Percentiles rank a stretch among this genome's conserved stretches.
These are phyloP conservation scores for Otocyon megalotis DNA, from an alignment of 2,113 vertebrate species.

Conservation along the genomic window DNA sequence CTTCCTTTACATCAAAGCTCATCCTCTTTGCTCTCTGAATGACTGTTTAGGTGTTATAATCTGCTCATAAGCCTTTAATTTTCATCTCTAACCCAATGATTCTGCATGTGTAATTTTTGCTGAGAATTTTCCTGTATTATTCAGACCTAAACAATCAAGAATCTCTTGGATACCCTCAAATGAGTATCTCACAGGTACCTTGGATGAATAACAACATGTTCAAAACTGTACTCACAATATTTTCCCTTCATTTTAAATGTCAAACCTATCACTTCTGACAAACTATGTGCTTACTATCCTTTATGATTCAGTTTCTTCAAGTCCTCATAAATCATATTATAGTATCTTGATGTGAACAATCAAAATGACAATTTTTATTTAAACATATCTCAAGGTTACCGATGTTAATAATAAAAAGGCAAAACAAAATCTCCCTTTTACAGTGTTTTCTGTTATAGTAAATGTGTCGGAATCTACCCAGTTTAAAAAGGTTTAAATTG, in stretches of 20 bases:
- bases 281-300: neutral
- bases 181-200: neutral
- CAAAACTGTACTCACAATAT: neutral
- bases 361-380: neutral
- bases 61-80: neutral
- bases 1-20: neutral
- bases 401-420: neutral
- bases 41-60: neutral
- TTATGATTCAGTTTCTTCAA: neutral
- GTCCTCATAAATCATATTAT: neutral
- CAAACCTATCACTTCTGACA: neutral
- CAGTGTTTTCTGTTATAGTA: neutral
- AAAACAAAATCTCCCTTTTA: neutral
- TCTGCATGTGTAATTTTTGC: neutral
- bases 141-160: neutral
- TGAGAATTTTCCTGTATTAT: neutral
- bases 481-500: neutral
- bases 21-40: neutral
- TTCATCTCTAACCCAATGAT: neutral
- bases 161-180: neutral
- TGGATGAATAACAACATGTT: too few species aligned
- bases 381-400: neutral
- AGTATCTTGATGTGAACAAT: neutral
- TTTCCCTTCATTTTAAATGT: neutral
- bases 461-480: neutral